Conservation (phyloP, 92 coral and sea anemone genomes). For the Siderastrea radians region DNA sequence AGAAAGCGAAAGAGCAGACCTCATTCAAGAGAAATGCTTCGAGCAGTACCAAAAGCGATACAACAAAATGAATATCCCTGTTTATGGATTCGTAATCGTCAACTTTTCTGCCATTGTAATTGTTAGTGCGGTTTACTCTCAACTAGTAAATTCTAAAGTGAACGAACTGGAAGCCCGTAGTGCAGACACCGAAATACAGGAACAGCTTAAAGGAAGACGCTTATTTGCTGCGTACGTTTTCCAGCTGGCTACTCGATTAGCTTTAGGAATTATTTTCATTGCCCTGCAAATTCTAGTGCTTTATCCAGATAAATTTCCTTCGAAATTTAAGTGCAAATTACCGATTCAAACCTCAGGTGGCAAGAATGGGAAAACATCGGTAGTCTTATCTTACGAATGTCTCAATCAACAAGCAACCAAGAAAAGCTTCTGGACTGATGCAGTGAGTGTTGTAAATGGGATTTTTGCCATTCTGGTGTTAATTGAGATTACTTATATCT, state of each 20-base stretch:
- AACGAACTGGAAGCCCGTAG: background rate
- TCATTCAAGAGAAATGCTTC: conserved; percentile 1
- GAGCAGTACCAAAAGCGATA: background rate
- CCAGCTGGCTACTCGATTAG: background rate
- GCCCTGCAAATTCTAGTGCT: background rate
- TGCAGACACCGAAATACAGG: background rate
- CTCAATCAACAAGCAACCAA: background rate
- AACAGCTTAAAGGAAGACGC: background rate
- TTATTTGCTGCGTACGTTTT: background rate
- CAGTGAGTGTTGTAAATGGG: background rate
- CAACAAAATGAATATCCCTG: background rate
- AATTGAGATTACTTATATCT: background rate
- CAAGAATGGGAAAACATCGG: background rate
- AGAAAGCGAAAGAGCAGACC: background rate
- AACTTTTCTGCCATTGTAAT: background rate
- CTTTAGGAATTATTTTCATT: background rate
- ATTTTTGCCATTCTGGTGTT: background rate
- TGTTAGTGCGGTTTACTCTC: conserved; percentile 7
- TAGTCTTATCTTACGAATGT: conserved; percentile 1
- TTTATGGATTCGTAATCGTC: conserved; percentile 11
- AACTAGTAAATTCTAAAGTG: conserved; percentile 1
- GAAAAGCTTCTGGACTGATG: background rate
- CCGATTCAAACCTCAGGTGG: background rate
- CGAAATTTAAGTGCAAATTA: background rate
- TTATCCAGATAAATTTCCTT: background rate